Evolutionary conservation across 2,888 invertebrate species (phyloP), one percentile per base, ranked within the genome.

Genomic region (Nemotelus nigrinus): DNA sequence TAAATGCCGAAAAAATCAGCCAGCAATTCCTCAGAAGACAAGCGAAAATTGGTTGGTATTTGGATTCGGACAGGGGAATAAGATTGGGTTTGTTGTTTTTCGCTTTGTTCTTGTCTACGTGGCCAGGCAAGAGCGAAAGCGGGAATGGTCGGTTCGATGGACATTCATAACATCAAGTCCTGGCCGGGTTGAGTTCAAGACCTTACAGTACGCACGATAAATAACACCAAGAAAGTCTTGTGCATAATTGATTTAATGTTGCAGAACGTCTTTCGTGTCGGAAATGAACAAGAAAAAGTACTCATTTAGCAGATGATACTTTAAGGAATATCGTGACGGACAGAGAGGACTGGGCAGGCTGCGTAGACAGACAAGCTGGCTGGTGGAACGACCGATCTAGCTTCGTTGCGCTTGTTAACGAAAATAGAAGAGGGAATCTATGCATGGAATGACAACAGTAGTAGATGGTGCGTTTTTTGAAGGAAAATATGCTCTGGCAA

Each of bases 181-280:
- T 63, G 7, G 25, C 25, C 25, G 47, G 8, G 6, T 25, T 10
- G 44, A 72, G 47, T 72, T 58, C 72, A 72, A 39, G 58, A 8
- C 72, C 44, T 41, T 45, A 50, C 44, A 3, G 50, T 75, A 65
- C 76, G 67, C 65, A 77, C 76, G 64, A 78, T 78, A 78, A 78
- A 78, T 78, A 78, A 78, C 76, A 78, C 76, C 78, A 58, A 77
- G 72, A 76, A 78, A 75, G 76, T 77, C 78, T 77, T 67, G 68
- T 78, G 78, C 78, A 78, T 78, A 78, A 78, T 78, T 78, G 78
- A 78, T 78, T 78, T 78, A 78, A 78, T 78, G 78, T 77, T 76
- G 76, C 76, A 76, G 78, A 77, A 76, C 76, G 68, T 78, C 71
- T 71, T 63, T 76, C 55, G 60, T 74, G 45, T 72, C 74, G 74